A percentile compares a stretch with the other conserved stretches of the same genome.
Evolutionary conservation across 2,888 invertebrate species (phyloP).

Genomic region (Sarcophaga caerulescens): DNA sequence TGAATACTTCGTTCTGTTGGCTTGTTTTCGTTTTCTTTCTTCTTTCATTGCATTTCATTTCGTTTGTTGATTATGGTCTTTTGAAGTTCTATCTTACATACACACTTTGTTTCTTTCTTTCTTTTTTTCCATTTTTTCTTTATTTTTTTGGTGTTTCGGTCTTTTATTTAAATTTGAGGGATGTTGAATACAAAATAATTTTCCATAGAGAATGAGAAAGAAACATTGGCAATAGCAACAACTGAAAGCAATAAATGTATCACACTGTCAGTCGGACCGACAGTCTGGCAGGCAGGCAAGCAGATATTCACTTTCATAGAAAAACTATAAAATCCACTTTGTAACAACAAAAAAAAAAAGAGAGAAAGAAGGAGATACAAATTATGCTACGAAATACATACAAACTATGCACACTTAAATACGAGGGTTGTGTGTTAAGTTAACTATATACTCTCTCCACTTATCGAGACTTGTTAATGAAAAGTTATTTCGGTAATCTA

Average conservation of each 20-base stretch:
- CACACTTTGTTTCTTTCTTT: neutral
- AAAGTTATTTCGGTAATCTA: too few relatives aligned
- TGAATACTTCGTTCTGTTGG: slow-evolving; percentile 23
- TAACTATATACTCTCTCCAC: neutral
- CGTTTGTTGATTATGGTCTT: slow-evolving; percentile 52
- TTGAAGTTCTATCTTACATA: slow-evolving; percentile 26
- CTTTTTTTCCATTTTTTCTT: neutral
- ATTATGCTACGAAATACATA: neutral
- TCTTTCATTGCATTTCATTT: slow-evolving; percentile 36
- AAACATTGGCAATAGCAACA: slow-evolving; percentile 4
- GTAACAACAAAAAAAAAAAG: neutral
- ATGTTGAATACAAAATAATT: slow-evolving; percentile 56
- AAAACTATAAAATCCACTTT: neutral
- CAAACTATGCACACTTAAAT: neutral
- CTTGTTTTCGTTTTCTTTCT: neutral
- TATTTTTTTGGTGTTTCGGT: neutral
- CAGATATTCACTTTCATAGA: neutral
- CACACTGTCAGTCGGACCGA: neutral
- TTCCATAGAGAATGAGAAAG: slow-evolving; percentile 13
- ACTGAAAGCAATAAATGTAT: neutral
- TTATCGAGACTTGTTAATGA: too few relatives aligned
- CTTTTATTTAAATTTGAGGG: slow-evolving; percentile 12
- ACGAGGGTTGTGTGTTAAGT: neutral
- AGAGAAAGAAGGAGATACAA: neutral
- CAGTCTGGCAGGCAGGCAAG: neutral